phyloP scores from a whole-genome alignment of 23 tunicate genomes.

The Ciona savignyi region DNA sequence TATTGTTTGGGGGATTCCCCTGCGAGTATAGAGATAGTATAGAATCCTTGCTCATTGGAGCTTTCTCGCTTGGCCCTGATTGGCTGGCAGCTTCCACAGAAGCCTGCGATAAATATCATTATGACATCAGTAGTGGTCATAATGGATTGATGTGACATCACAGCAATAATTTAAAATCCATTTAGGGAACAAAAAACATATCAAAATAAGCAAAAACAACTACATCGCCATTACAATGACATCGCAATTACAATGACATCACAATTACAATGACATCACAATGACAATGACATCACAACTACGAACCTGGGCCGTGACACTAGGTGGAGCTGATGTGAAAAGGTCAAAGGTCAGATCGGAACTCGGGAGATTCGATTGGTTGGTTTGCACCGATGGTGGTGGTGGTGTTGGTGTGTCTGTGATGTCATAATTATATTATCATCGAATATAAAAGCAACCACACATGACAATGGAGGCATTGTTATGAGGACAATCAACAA shows the following conservation, averaged over 20 bases:
- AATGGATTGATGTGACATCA: neutral
- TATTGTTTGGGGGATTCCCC: conserved; percentile 11
- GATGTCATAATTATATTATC: neutral
- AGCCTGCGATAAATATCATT: neutral
- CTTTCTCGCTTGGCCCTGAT: conserved; percentile 13
- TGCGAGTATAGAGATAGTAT: conserved; percentile 61
- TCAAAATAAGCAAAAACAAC: no score
- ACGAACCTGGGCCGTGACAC: neutral
- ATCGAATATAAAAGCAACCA: neutral
- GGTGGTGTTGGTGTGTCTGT: neutral
- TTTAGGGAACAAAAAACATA: no score
- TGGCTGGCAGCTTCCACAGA: neutral
- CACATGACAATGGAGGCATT: no score
- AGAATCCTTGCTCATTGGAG: conserved; percentile 58
- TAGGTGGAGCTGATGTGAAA: conserved; percentile 35
- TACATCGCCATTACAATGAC: conserved; percentile 15
- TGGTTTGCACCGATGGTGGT: conserved; percentile 3
- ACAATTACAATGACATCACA: neutral
- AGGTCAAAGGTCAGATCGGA: conserved; percentile 69
- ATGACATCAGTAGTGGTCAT: neutral
- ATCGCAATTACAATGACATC: neutral
- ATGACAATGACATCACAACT: neutral
- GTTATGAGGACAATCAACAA: no score
- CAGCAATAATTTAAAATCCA: no score
- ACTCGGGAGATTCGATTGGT: conserved; percentile 58